Evolutionary conservation across 2,797 vertebrate species (phyloP), one percentile per base, ranked within the genome.

Genomic region (Typhlichthys eigenmanni): DNA sequence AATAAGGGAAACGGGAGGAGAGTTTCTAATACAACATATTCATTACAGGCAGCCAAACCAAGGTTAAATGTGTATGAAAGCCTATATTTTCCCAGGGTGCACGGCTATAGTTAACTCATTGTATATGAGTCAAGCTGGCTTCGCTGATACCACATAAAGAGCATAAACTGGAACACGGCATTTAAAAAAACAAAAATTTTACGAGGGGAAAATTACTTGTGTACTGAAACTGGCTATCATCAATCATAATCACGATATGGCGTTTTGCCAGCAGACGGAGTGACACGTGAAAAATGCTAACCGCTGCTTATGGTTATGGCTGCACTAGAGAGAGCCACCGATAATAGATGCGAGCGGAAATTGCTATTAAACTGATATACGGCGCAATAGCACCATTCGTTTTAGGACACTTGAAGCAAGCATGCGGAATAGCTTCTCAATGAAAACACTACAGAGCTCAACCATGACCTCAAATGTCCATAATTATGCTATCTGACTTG

Each of bases 261-360:
- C 66, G 73, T 80, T 83, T 76, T 71, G 74, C 68, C 55, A 62
- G 43, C 11, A 32, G 75, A 67, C 58, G 55, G 66, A 74, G 66
- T 72, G 73, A 86, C 74, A 78, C 80, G 84, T 63, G 79, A 78
- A 71, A 76, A 81, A 76, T 69, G 74, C 71, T 60, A 73, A 84
- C 84, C 73, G 38, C 79, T 55, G 79, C 64, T 73, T 81, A 66
- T 60, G 67, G 78, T 75, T 73, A 57, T 68, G 68, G 74, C 73
- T 56, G 64, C 50, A 51, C 58, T 50, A 34, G 58, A 62, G 68
- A 69, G 76, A 75, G 64, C 86, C 85, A 80, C 67, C 49, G 66
- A 60, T 76, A 80, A 83, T 73, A 69, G 57, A 81, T 84, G 71
- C 60, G 54, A 74, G 64, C 1, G 32, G 71, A 80, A 74, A 82